Evolutionary conservation across 2,113 vertebrate species (phyloP).

Genomic region (Todiramphus saurophagus): DNA sequence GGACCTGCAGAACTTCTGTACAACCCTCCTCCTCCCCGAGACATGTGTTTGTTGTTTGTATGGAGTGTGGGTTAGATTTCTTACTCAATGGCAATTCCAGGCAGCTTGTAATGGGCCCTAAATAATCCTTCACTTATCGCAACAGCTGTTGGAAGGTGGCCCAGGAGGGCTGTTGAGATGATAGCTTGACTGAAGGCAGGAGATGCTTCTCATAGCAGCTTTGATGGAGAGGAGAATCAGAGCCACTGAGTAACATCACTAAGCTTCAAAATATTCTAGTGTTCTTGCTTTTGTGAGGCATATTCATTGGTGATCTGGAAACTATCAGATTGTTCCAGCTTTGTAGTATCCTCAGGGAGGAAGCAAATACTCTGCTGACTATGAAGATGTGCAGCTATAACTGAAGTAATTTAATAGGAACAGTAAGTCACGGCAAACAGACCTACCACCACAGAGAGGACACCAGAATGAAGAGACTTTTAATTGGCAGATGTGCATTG

Average conservation of each 20-base stretch:
- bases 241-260: not conserved
- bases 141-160: slow-evolving; percentile 18
- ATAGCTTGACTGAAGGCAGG: not conserved
- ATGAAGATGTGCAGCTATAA: not conserved
- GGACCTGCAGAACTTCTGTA: not conserved
- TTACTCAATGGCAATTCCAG: not conserved
- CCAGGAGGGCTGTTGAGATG: not conserved
- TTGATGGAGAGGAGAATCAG: not conserved
- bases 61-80: not conserved
- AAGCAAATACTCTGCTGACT: slow-evolving; percentile 34
- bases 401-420: not conserved
- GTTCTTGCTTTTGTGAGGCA: not conserved
- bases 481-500: slow-evolving; percentile 11
- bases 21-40: not conserved
- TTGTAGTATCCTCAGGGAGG: not conserved
- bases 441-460: not conserved
- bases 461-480: not conserved
- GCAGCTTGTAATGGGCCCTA: not conserved
- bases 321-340: not conserved
- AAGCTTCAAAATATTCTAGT: not conserved
- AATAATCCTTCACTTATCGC: not conserved
- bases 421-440: not conserved
- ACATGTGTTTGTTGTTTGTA: slow-evolving; percentile 1
- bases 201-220: not conserved
- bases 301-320: slow-evolving; percentile 25